Evolutionary conservation across 53 echinoderm and acorn worm genomes (phyloP).

Genomic region (Hippasteria phrygiana): DNA sequence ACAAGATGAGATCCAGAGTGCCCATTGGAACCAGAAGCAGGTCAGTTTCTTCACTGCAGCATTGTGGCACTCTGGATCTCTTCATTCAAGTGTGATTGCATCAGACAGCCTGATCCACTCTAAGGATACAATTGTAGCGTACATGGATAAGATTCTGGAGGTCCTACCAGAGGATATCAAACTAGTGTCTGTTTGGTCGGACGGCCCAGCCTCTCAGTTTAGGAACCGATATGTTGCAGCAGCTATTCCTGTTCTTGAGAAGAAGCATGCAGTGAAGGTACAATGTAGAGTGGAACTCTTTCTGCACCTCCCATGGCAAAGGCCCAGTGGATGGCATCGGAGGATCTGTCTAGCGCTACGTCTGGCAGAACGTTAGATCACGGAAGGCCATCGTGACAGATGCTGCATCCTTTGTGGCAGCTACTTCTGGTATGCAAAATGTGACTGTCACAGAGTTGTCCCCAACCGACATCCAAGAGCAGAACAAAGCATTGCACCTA

Average conservation of each 20-base stretch:
- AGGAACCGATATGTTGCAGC: constrained; percentile 73
- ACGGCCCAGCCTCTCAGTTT: constrained; percentile 83
- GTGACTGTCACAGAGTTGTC: constrained; percentile 20
- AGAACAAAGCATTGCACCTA: background rate
- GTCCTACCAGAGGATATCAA: constrained; percentile 4
- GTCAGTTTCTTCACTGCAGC: constrained; percentile 76
- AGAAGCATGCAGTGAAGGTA: constrained; percentile 57
- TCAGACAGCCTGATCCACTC: constrained; percentile 64
- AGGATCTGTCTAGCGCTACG: constrained; percentile 45
- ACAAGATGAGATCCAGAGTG: constrained; percentile 78
- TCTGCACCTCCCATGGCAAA: constrained; percentile 62
- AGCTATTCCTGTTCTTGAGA: constrained; percentile 21
- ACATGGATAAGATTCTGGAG: constrained; percentile 30
- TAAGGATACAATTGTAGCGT: constrained; percentile 53
- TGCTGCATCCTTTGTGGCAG: constrained; percentile 40
- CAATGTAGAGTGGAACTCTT: constrained; percentile 70
- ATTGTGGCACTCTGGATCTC: constrained; percentile 58
- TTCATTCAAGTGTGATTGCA: constrained; percentile 62
- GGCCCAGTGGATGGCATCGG: constrained; percentile 71
- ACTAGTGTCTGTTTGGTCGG: constrained; percentile 62
- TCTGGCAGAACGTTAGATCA: constrained; percentile 15
- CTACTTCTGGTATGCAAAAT: background rate
- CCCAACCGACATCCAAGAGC: background rate
- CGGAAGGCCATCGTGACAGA: constrained; percentile 41
- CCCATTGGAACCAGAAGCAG: constrained; percentile 76